phyloP scores from a whole-genome alignment of 1,140 invertebrate species.

The Drosophila nikananu region DNA sequence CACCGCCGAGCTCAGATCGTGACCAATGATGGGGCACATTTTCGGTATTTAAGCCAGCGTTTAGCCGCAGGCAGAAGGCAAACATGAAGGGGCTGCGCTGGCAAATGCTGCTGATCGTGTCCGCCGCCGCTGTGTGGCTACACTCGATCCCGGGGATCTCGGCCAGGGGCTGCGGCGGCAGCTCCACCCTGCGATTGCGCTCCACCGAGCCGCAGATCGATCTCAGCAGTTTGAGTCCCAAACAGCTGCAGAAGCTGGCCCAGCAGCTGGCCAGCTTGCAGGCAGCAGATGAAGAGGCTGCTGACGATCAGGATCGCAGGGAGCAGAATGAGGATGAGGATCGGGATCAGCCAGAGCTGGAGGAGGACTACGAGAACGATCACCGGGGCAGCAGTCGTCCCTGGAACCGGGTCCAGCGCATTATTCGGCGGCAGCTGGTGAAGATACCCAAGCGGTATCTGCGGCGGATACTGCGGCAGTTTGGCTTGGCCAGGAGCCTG shows the following conservation, averaged over 20 bases:
- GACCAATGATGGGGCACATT: constrained; percentile 27
- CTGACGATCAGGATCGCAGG: constrained; percentile 8
- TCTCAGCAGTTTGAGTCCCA: constrained; percentile 55
- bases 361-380: constrained; percentile 40
- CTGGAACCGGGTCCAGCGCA: constrained; percentile 71
- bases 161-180: constrained; percentile 19
- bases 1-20: constrained; percentile 19
- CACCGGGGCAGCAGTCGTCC: constrained; percentile 59
- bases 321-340: background rate
- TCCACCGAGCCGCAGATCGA: constrained; percentile 27
- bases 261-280: constrained; percentile 39
- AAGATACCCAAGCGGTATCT: constrained; percentile 67
- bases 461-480: constrained; percentile 58
- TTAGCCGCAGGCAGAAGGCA: constrained; percentile 21
- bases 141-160: background rate
- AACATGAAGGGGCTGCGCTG: constrained; percentile 14
- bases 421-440: constrained; percentile 63
- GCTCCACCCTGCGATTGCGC: constrained; percentile 1
- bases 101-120: constrained; percentile 14
- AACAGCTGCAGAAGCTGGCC: constrained; percentile 45
- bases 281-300: background rate
- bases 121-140: constrained; percentile 2
- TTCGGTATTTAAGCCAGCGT: constrained; percentile 51
- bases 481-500: constrained; percentile 53
- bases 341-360: background rate